Conservation (phyloP, 23 tunicate species). For the Pegea sp. region DNA sequence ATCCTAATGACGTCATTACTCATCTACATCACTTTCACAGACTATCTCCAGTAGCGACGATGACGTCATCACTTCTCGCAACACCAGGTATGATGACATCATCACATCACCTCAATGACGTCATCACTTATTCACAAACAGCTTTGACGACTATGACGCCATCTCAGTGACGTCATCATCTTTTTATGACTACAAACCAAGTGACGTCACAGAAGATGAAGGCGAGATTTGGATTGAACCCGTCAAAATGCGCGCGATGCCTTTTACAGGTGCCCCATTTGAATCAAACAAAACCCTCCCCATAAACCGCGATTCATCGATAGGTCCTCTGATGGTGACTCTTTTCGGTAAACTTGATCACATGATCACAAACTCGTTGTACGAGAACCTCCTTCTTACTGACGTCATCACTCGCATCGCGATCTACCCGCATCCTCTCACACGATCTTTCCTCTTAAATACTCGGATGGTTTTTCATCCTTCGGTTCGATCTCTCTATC, state of each 20-base stretch:
- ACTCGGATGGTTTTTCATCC: conserved; percentile 94
- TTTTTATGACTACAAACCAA: conserved; percentile 80
- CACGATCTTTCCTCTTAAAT: conserved; percentile 69
- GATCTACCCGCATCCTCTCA: conserved; percentile 66
- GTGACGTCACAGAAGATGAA: background rate
- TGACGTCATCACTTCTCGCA: no score
- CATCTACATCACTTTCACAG: no score
- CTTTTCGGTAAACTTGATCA: conserved; percentile 89
- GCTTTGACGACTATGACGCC: no score
- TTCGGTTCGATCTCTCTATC: conserved; percentile 58
- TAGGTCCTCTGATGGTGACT: conserved; percentile 73
- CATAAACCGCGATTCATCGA: background rate
- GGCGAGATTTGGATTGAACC: background rate
- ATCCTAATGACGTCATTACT: no score
- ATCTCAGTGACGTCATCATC: conserved; percentile 43
- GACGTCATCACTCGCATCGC: conserved; percentile 69
- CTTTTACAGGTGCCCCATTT: conserved; percentile 38
- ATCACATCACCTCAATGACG: no score
- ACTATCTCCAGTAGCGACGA: no score
- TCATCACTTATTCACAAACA: no score
- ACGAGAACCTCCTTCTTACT: conserved; percentile 76
- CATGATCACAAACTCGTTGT: conserved; percentile 78
- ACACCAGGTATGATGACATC: no score
- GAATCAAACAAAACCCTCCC: background rate
- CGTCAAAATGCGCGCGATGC: conserved; percentile 52